These are phyloP conservation scores for Urocolius indicus DNA, from an alignment of 2,113 vertebrate genomes.

Conservation along the genomic window DNA sequence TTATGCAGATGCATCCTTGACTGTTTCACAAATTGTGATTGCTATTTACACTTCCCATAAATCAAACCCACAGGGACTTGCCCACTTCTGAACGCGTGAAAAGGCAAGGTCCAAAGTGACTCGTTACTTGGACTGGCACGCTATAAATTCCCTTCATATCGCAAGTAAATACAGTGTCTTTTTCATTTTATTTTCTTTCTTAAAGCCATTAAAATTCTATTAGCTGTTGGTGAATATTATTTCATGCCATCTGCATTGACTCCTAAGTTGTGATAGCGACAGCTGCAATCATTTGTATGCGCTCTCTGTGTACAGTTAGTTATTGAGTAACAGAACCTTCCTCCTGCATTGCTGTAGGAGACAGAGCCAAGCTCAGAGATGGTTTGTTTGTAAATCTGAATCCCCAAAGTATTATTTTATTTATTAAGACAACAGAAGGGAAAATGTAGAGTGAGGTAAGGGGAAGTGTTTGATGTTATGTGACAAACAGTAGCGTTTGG, in stretches of 20 bases:
- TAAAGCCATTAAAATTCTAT: slow-evolving; percentile 82
- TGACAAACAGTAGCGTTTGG: slow-evolving; percentile 31
- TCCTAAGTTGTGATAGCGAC: slow-evolving; percentile 75
- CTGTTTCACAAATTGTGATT: slow-evolving; percentile 71
- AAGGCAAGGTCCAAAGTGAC: slow-evolving; percentile 49
- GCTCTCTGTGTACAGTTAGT: slow-evolving; percentile 55
- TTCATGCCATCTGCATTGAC: slow-evolving; percentile 80
- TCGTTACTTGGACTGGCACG: slow-evolving; percentile 38
- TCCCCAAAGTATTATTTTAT: slow-evolving; percentile 70
- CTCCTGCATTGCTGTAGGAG: slow-evolving; percentile 40
- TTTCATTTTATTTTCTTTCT: slow-evolving; percentile 75
- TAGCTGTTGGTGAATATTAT: slow-evolving; percentile 82
- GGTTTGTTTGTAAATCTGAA: slow-evolving; percentile 76
- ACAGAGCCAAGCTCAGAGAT: slow-evolving; percentile 67
- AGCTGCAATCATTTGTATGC: slow-evolving; percentile 79
- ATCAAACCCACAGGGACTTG: slow-evolving; percentile 67
- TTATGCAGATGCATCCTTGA: slow-evolving; percentile 76
- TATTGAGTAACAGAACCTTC: slow-evolving; percentile 70
- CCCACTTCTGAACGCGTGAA: slow-evolving; percentile 54
- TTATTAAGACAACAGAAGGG: slow-evolving; percentile 73
- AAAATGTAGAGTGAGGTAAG: slow-evolving; percentile 28
- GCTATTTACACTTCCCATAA: slow-evolving; percentile 73
- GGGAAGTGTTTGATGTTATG: slow-evolving; percentile 56
- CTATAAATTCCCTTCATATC: slow-evolving; percentile 55
- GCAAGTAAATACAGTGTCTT: slow-evolving; percentile 61